phyloP scores from a whole-genome alignment of 1,140 invertebrate genomes.

The Microplitis mediator region DNA sequence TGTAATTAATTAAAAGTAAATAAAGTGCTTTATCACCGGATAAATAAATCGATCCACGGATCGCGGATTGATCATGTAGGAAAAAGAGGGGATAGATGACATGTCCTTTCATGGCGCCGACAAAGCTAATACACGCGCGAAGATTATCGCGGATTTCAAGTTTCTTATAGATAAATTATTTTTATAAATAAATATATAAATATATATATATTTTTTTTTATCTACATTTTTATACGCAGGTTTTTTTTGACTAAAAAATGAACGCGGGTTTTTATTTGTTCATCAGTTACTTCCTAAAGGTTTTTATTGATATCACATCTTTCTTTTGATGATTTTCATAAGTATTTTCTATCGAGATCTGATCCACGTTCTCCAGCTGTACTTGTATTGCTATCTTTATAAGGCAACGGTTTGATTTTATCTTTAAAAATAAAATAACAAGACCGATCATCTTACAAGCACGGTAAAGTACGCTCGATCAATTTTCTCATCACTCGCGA shows the following conservation, averaged over 20 bases:
- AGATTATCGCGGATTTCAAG: conserved; percentile 6
- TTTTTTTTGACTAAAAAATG: not conserved
- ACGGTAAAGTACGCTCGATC: not conserved
- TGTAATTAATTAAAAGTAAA: not conserved
- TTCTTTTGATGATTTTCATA: not conserved
- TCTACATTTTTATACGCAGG: conserved; percentile 2
- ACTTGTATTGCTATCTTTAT: not conserved
- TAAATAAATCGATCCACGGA: conserved; percentile 12
- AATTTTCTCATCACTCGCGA: not conserved
- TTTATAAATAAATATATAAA: not conserved
- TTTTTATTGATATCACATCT: conserved; percentile 9
- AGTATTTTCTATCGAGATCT: not conserved
- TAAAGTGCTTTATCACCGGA: not conserved
- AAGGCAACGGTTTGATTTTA: not conserved
- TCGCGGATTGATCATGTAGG: not conserved
- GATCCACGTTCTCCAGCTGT: not conserved
- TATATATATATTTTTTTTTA: not conserved
- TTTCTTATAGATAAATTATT: not conserved
- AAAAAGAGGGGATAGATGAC: not conserved
- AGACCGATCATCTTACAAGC: not conserved
- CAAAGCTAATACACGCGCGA: not conserved
- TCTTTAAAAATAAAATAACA: not conserved
- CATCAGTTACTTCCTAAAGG: conserved; percentile 1
- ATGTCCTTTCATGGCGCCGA: conserved; percentile 8
- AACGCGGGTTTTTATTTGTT: not conserved